phyloP scores from a whole-genome alignment of 2,888 invertebrate genomes.

The Dasysyrphus albostriatus region DNA sequence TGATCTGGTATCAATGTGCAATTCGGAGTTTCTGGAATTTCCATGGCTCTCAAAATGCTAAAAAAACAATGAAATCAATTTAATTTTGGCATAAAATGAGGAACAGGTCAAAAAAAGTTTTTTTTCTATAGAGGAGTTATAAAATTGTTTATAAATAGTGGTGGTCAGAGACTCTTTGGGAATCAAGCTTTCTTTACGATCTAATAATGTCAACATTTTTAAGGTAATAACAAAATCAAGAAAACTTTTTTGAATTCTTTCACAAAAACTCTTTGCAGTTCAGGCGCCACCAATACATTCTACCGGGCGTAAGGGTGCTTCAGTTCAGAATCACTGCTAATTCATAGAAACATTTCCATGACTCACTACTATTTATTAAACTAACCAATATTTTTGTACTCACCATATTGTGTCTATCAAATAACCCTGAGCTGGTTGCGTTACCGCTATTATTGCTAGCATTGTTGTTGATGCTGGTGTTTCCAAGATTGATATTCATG shows the following conservation, averaged over 20 bases:
- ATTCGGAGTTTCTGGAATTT: constrained; percentile 78
- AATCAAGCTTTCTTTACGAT: too few relatives aligned
- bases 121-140: too few relatives aligned
- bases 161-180: background rate
- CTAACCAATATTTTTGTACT: constrained; percentile 66
- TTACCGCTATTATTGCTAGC: constrained; percentile 76
- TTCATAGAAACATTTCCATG: too few relatives aligned
- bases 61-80: constrained; percentile 16
- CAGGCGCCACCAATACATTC: too few relatives aligned
- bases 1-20: constrained; percentile 78
- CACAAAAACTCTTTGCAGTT: too few relatives aligned
- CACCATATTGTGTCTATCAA: constrained; percentile 79
- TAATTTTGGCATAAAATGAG: background rate
- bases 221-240: too few relatives aligned
- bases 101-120: background rate
- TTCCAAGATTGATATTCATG: constrained; percentile 60
- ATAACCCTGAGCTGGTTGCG: constrained; percentile 79
- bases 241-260: too few relatives aligned
- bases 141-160: background rate
- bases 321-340: too few relatives aligned
- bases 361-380: constrained; percentile 2
- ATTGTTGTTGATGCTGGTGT: constrained; percentile 72
- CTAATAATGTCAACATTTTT: too few relatives aligned
- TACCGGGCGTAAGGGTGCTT: too few relatives aligned
- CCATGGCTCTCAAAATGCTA: constrained; percentile 79